These are phyloP conservation scores for Neopipo cinnamomea DNA, from an alignment of 2,113 vertebrate genomes.

Conservation along the genomic window DNA sequence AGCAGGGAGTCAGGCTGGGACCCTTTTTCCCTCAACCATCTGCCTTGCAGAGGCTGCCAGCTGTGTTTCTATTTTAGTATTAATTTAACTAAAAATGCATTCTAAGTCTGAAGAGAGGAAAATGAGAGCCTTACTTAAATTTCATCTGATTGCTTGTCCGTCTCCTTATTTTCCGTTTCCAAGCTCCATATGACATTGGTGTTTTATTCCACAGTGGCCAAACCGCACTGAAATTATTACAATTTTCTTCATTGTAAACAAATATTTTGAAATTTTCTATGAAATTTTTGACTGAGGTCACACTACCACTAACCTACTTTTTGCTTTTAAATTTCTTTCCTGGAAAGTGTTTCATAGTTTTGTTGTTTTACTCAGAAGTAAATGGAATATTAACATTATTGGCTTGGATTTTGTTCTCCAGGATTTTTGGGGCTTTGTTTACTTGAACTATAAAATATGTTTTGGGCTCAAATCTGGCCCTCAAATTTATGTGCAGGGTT, in stretches of 20 bases:
- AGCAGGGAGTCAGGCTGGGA: neutral
- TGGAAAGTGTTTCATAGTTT: neutral
- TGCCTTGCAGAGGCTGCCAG: neutral
- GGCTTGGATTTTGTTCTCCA: neutral
- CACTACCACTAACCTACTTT: neutral
- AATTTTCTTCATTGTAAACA: neutral
- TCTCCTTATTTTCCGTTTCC: neutral
- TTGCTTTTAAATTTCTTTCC: neutral
- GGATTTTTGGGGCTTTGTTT: neutral
- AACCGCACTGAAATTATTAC: neutral
- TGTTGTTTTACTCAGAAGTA: neutral
- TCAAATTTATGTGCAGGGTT: neutral
- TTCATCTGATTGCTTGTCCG: neutral
- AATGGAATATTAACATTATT: neutral
- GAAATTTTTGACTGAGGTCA: neutral
- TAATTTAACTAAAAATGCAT: neutral
- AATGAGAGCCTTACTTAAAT: neutral
- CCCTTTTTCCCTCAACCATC: neutral
- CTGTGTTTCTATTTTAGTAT: neutral
- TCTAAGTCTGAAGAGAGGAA: neutral
- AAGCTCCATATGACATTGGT: accelerated
- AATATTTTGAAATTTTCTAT: neutral
- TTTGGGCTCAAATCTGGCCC: neutral
- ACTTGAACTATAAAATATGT: neutral
- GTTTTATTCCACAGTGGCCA: neutral